These are phyloP conservation scores for Scaptomyza pallida DNA, from an alignment of 1,140 invertebrate species.

Conservation along the genomic window DNA sequence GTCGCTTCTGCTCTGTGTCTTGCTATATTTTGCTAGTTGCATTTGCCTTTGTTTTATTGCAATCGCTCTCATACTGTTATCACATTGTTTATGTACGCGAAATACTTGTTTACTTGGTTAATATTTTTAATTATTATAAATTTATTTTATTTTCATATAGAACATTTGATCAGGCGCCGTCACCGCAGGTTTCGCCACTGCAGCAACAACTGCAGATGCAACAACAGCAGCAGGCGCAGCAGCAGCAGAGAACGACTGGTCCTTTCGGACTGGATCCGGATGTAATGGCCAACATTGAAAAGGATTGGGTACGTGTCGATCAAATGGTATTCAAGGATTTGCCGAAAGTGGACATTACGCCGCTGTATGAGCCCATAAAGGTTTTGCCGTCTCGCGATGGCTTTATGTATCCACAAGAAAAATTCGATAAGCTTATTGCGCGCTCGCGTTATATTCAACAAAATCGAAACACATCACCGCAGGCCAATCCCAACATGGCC, in stretches of 20 bases:
- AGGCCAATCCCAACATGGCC: constrained; percentile 36
- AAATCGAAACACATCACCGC: constrained; percentile 53
- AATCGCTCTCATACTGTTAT: not conserved
- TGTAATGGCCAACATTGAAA: constrained; percentile 87
- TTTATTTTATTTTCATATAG: constrained; percentile 30
- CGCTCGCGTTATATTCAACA: constrained; percentile 63
- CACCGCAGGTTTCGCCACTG: constrained; percentile 57
- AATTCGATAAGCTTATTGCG: constrained; percentile 84
- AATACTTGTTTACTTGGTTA: not conserved
- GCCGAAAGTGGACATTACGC: constrained; percentile 85
- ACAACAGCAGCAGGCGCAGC: constrained; percentile 67
- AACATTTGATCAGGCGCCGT: constrained; percentile 75
- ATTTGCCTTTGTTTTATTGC: constrained; percentile 14
- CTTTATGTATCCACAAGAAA: constrained; percentile 85
- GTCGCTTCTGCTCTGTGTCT: constrained; percentile 10
- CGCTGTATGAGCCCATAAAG: constrained; percentile 85
- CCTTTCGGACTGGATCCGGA: constrained; percentile 90
- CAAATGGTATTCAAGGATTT: constrained; percentile 83
- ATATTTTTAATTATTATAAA: not conserved
- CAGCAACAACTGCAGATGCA: constrained; percentile 63
- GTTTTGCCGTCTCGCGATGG: constrained; percentile 81
- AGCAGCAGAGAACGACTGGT: constrained; percentile 84
- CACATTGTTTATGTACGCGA: not conserved
- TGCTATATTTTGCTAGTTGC: constrained; percentile 15
- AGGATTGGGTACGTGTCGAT: constrained; percentile 77